Base-by-base conservation (phyloP, 2,888 invertebrate genomes). In the Yponomeuta cagnagella region DNA sequence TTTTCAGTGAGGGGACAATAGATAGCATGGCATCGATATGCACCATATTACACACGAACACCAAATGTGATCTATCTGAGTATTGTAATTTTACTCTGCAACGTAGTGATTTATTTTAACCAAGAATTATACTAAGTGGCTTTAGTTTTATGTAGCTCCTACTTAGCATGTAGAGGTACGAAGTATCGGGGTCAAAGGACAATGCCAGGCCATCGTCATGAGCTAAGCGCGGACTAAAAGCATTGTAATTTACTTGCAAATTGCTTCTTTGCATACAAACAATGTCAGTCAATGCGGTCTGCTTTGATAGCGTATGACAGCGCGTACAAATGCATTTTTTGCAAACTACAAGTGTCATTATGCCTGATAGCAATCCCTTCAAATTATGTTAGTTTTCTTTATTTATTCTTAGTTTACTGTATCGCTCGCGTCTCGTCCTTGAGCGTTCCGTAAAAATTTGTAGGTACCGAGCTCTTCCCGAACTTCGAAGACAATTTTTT, bases 221-320 rank as follows among this genome's bases (percentile, higher is more conserved):
- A 52, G 10, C 31, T 68, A 12, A 48, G 23, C 23, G 12, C 31
- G 15, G 33, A 33, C 43, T 43, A 67, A 67, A 65, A 30, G 65
- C 68, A 48, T 43, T 23, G 68, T 52, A 68, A 48, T 52, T 52
- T 52, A 68, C 68, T 68, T 68, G 68, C 68, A 68, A 68, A 68
- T 52, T 30, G 31, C 30, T 52, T 30, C 23, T 68, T 52, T 68
- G 68, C 68, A 68, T 68, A 52, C 48, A 52, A 30, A 68, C 68
- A 68, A 68, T 68, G 37, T 23, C 12, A 33, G 9, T 58, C 65
- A 33, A 33, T 58, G 65, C 65, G 65, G 65, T 12, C 12, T 30
- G 30, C 65, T 65, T 65, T 65, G 65, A 65, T 65, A 12, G 65
- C 65, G 10, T 31, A 65, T 30, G 65, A 65, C 30, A 33, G 15